Percentiles rank a stretch among this genome's conserved stretches.
These are phyloP conservation scores for Augochlora pura DNA, from an alignment of 1,140 invertebrate genomes.

Conservation along the genomic window DNA sequence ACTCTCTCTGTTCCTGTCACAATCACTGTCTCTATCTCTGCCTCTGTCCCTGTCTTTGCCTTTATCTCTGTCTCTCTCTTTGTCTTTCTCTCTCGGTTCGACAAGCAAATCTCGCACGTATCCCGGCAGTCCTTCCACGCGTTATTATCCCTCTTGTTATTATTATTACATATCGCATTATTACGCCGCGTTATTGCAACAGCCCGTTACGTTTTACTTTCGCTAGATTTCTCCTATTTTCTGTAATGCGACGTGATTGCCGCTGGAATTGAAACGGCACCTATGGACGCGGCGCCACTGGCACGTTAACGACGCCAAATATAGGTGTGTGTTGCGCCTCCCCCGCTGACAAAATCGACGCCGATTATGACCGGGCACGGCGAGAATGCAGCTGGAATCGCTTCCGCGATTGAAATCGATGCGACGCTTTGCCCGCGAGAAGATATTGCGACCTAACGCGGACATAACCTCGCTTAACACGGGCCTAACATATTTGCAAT, in stretches of 20 bases:
- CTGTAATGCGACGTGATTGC: slow-evolving; percentile 71
- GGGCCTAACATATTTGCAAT: too few species aligned
- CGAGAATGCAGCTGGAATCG: background rate
- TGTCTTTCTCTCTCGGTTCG: background rate
- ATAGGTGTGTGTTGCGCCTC: background rate
- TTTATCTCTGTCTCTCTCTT: too few species aligned
- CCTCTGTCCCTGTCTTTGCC: too few species aligned
- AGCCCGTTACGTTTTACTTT: slow-evolving; percentile 73
- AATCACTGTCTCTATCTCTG: too few species aligned
- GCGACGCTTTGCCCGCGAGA: slow-evolving; percentile 4
- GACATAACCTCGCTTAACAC: too few species aligned
- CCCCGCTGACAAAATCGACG: slow-evolving; percentile 9
- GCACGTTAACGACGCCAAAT: slow-evolving; percentile 34
- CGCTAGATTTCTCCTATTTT: slow-evolving; percentile 77
- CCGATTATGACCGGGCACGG: background rate
- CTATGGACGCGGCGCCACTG: slow-evolving; percentile 48
- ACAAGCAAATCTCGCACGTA: background rate
- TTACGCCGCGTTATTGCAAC: slow-evolving; percentile 62
- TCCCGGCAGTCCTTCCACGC: slow-evolving; percentile 25
- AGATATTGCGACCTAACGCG: too few species aligned
- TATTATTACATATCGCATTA: slow-evolving; percentile 65
- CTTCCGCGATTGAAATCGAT: slow-evolving; percentile 34
- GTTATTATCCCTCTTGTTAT: slow-evolving; percentile 62
- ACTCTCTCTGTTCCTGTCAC: too few species aligned
- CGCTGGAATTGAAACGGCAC: slow-evolving; percentile 71